A percentile compares a stretch with the other conserved stretches of the same genome.
Evolutionary conservation across 2,888 invertebrate species (phyloP).

Genomic region (Ethmia dodecea): DNA sequence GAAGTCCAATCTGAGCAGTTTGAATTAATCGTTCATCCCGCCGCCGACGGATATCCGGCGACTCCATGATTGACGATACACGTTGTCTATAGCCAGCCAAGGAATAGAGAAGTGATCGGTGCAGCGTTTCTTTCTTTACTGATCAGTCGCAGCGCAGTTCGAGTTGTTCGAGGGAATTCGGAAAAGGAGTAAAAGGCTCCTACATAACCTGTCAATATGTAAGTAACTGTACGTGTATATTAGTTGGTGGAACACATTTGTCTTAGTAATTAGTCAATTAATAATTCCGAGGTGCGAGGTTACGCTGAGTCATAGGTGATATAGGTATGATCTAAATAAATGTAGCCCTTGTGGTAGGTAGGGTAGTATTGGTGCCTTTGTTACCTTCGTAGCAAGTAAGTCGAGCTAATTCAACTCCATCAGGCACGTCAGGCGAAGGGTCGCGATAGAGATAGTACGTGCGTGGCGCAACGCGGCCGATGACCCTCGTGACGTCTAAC

Average conservation of each 20-base stretch:
- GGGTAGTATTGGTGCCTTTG: conserved; percentile 6
- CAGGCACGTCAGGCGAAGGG: conserved; percentile 30
- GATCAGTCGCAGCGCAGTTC: conserved; percentile 78
- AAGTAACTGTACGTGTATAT: conserved; percentile 45
- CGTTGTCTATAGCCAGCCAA: conserved; percentile 71
- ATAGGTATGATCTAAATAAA: conserved; percentile 13
- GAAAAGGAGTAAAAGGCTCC: conserved; percentile 79
- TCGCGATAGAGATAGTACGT: conserved; percentile 11
- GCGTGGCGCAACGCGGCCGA: conserved; percentile 50
- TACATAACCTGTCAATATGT: conserved; percentile 78
- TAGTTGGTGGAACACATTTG: conserved; percentile 34
- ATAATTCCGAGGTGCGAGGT: conserved; percentile 22
- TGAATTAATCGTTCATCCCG: conserved; percentile 40
- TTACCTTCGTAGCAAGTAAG: conserved; percentile 35
- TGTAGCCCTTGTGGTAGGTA: conserved; percentile 16
- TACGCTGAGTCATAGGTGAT: conserved; percentile 36
- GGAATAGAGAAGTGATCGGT: conserved; percentile 59
- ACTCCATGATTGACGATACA: conserved; percentile 66
- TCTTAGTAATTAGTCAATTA: conserved; percentile 24
- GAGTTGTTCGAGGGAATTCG: conserved; percentile 73
- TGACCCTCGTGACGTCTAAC: conserved; percentile 49
- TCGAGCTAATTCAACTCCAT: conserved; percentile 45
- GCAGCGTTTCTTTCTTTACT: conserved; percentile 75
- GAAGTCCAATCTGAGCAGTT: conserved; percentile 28
- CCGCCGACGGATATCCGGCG: conserved; percentile 67